Percentiles rank a stretch among this genome's conserved stretches.
phyloP scores from a whole-genome alignment of 1,140 invertebrate species.

The Popillia japonica region DNA sequence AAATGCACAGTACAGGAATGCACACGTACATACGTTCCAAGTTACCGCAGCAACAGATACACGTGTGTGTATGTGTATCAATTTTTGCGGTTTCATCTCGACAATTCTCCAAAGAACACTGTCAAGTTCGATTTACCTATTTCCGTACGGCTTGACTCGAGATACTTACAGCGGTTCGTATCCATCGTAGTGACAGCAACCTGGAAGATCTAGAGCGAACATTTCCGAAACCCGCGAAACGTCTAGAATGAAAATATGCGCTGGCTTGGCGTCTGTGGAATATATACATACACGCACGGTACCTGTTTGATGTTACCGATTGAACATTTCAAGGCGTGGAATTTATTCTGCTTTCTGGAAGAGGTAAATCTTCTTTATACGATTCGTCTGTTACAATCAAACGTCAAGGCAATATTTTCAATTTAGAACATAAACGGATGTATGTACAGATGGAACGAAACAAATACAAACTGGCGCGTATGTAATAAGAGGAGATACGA shows the following conservation, averaged over 20 bases:
- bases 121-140: slow-evolving; percentile 2
- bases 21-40: background rate
- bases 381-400: slow-evolving; percentile 30
- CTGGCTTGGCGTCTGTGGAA: background rate
- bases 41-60: background rate
- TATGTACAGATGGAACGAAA: background rate
- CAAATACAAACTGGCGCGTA: too few species aligned
- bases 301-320: slow-evolving; percentile 13
- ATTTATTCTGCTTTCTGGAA: background rate
- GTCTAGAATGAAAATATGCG: background rate
- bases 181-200: too few species aligned
- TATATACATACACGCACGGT: too few species aligned
- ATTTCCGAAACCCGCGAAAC: background rate
- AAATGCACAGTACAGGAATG: background rate
- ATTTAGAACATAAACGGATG: background rate
- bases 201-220: background rate
- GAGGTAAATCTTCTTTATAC: slow-evolving; percentile 3
- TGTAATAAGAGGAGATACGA: too few species aligned
- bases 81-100: background rate
- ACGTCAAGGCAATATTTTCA: slow-evolving; percentile 26
- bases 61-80: background rate
- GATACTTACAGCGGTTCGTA: background rate
- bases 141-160: background rate
- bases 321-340: background rate
- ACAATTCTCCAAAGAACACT: slow-evolving; percentile 13